Evolutionary conservation across 1,140 invertebrate species (phyloP), one percentile per base, ranked within the genome.

Genomic region (Drosophila kanapiae): DNA sequence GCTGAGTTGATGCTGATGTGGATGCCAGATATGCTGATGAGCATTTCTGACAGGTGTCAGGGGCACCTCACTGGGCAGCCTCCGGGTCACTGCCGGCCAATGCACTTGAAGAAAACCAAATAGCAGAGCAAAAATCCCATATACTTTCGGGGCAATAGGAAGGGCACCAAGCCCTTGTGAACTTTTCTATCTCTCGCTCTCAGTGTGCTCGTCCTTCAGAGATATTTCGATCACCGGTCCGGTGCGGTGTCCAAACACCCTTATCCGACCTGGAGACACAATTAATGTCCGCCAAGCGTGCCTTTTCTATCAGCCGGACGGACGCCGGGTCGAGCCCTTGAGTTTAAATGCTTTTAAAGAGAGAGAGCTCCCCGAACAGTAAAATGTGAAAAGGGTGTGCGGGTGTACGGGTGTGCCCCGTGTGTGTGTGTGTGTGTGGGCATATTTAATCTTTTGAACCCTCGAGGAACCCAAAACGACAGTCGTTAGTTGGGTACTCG

Each of bases 31-130:
- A 38, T 16, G 47, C 61, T 62, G 77, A 77, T 76, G 74, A 74
- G 79, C 63, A 47, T 42, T 87, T 82, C 48, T 80, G 83, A 82
- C 83, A 86, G 76, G 83, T 86, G 83, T 70, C 83, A 82, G 43
- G 54, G 59, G 9, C 48, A 59, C 29, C 65, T 69, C 23, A 18
- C 23, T 49, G 14, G 35, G 2, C 31, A 18, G 7, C 6, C 18
- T 10, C 8, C 11, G 18, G 43, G 23, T 23, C 23, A 23, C 23
- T 23, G 23, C 23, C 3, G 23, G 23, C 23, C 23, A 23, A 23
- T 23, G 37, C 37, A 38, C n/a, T 11, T 3, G 0, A 18, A n/a
- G 53, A 56, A 35, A 54, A 9, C n/a, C n/a, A 37, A 23, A 1
- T 23, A 23, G 23, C 23, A 23, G 23, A 23, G n/a, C n/a, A n/a